Evolutionary conservation across 1,140 invertebrate genomes (phyloP).

Genomic region (Platyscapa corneri): DNA sequence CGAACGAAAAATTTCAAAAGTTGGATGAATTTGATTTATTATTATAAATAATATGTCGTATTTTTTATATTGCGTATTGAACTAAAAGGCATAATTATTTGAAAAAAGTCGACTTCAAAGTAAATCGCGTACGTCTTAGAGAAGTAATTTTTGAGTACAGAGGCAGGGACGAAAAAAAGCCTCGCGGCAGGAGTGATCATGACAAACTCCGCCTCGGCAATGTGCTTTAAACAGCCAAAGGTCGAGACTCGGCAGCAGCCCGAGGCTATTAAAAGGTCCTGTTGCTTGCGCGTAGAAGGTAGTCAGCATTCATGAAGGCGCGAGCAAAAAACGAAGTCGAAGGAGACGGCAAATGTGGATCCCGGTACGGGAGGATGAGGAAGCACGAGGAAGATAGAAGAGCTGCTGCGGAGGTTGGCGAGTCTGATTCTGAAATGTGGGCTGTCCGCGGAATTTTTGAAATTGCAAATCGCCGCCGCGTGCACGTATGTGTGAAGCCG

Average conservation of each 20-base stretch:
- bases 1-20: too few species aligned
- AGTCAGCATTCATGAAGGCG: background rate
- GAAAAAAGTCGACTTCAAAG: background rate
- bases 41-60: background rate
- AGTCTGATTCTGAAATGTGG: slow-evolving; percentile 49
- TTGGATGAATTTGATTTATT: background rate
- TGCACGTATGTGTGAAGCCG: background rate
- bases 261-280: slow-evolving; percentile 23
- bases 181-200: slow-evolving; percentile 7
- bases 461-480: slow-evolving; percentile 42
- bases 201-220: slow-evolving; percentile 7
- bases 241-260: background rate
- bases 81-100: background rate
- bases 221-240: background rate
- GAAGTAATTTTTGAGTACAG: background rate
- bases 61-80: background rate
- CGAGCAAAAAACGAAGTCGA: background rate
- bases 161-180: slow-evolving; percentile 1
- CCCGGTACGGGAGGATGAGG: background rate
- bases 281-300: slow-evolving; percentile 1
- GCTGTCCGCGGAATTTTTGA: slow-evolving; percentile 47
- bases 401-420: background rate
- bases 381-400: background rate
- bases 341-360: background rate
- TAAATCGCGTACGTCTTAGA: slow-evolving; percentile 9